A percentile compares a stretch with the other conserved stretches of the same genome.
Conservation (phyloP, 2,113 vertebrate species). For the Rhinichthys klamathensis region DNA sequence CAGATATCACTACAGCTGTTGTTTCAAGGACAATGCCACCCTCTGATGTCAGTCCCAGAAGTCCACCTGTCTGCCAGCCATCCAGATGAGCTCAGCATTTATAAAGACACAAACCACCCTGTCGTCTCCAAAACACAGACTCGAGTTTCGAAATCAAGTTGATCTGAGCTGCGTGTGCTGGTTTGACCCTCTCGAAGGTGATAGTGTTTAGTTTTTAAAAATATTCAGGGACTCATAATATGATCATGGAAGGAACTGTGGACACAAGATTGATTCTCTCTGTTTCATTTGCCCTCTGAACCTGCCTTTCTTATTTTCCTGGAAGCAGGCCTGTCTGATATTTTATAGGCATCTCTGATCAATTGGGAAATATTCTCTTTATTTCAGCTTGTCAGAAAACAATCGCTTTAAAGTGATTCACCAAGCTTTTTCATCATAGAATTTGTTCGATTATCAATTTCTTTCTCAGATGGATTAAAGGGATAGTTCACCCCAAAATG, state of each 20-base stretch:
- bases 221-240: neutral
- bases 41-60: conserved; percentile 56
- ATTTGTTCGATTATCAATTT: neutral
- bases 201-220: neutral
- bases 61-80: conserved; percentile 55
- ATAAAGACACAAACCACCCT: neutral
- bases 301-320: neutral
- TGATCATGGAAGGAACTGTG: neutral
- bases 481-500: neutral
- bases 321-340: neutral
- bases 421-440: neutral
- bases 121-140: neutral
- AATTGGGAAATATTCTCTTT: neutral
- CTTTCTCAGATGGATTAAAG: neutral
- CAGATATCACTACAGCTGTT: conserved; percentile 56
- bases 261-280: neutral
- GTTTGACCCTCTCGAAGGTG: neutral
- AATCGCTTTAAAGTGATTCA: neutral
- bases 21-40: conserved; percentile 61
- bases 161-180: neutral
- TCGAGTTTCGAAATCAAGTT: neutral
- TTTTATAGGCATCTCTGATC: conserved; percentile 12
- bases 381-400: conserved; percentile 11
- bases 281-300: neutral
- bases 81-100: conserved; percentile 48